Conservation (phyloP, 2,113 vertebrate species). For the Heterochromis multidens region DNA sequence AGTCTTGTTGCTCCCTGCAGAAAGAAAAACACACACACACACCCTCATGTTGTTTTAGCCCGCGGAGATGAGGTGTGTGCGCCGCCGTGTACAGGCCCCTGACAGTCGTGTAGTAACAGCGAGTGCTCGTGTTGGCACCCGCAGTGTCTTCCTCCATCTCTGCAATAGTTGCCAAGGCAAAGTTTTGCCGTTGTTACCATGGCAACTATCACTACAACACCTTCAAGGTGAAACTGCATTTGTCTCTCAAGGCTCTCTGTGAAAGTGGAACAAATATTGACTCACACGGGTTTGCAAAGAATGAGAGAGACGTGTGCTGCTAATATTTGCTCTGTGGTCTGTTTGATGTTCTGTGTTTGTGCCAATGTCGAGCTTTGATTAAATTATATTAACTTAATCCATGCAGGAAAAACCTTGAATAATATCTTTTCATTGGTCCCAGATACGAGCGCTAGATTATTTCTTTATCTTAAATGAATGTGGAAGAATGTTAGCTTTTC, state of each 20-base stretch:
- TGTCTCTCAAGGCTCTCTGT: not conserved
- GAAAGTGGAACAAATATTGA: constrained; percentile 20
- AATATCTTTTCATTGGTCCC: not conserved
- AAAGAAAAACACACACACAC: constrained; percentile 5
- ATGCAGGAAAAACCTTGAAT: not conserved
- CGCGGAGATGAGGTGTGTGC: not conserved
- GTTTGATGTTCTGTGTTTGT: not conserved
- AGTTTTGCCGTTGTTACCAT: constrained; percentile 14
- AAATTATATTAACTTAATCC: fast-evolving
- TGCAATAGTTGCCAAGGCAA: not conserved
- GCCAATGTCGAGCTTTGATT: not conserved
- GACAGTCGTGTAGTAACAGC: not conserved
- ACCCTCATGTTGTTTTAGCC: not conserved
- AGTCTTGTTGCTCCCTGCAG: not conserved
- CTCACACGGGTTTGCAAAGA: not conserved
- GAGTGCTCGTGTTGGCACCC: not conserved
- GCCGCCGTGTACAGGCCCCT: fast-evolving
- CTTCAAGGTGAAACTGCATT: constrained; percentile 22
- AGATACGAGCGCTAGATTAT: not conserved
- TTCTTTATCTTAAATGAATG: not conserved
- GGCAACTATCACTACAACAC: constrained; percentile 29
- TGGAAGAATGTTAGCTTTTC: not conserved
- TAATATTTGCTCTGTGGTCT: not conserved
- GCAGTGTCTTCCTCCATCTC: not conserved
- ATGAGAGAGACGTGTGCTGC: not conserved